Base-by-base conservation (phyloP, 2,888 invertebrate species). In the Trissoscelio sp. region DNA sequence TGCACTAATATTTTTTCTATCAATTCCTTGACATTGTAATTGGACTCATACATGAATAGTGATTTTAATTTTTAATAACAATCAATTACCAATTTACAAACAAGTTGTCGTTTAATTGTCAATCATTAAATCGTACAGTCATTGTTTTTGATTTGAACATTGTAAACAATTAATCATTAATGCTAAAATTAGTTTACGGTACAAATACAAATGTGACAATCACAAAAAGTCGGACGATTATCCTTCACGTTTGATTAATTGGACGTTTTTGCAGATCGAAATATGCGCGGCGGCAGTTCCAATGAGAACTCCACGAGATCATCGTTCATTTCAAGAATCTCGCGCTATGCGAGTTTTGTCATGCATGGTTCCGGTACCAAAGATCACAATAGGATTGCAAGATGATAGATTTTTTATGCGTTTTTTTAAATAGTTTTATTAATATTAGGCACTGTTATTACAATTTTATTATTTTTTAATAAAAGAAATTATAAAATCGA, bases 221-320 rank as follows among this genome's bases (percentile, higher is more conserved):
- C 24, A 51, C 28, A 66, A 67, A 39, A 53, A 67, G 53, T 53
- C 7, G 14, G 6, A 20, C 7, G 16, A 9, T 42, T 18, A 11
- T 18, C 24, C 11, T 42, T 70, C 58, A 39, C 12, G 42, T 31
- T 28, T 51, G 39, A 48, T 64, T 18, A 12, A 57, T 69, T 46
- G 34, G 5, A 57, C 57, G 20, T 42, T 69, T 78, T 78, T 62
- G n/a, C 72, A 81, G 81, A 81, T 58, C 78, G 74, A 57, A 67
- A 57, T 22, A 81, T 57, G 34, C 81, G 74, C 48, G 58, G 62
- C 18, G 67, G 77, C 22, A 81, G 81, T 20, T 81, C 81, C 1
- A 78, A 77, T 67, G 81, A 81, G 67, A 81, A 81, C 34, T 81
- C 81, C 2, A 73, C 78, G 55, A 78, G 78, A 70, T 81, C 81